Percentiles rank a stretch among this genome's conserved stretches.
Evolutionary conservation across 2,888 invertebrate genomes (phyloP).

Genomic region (Elgonia sp.): DNA sequence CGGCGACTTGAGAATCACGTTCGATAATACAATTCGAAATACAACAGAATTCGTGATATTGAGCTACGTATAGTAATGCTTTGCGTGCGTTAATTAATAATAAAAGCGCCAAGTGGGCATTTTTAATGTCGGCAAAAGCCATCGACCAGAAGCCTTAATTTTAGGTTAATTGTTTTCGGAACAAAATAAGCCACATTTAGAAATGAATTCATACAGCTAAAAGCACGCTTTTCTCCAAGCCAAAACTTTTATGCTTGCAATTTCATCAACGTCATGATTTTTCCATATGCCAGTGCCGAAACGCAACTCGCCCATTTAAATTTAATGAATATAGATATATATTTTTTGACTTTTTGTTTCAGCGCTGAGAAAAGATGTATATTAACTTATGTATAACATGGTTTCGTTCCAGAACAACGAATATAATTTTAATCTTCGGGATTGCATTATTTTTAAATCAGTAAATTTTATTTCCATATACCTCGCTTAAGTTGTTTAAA

Average conservation of each 20-base stretch:
- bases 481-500: no score
- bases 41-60: slow-evolving; percentile 1
- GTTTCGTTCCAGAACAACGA: no score
- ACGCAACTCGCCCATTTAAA: neutral
- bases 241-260: neutral
- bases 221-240: neutral
- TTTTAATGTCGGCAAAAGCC: slow-evolving; percentile 26
- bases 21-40: slow-evolving; percentile 9
- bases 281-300: neutral
- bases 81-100: slow-evolving; percentile 43
- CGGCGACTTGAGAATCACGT: neutral
- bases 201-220: slow-evolving; percentile 37
- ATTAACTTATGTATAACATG: no score
- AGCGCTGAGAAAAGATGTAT: no score
- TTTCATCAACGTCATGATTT: slow-evolving; percentile 6
- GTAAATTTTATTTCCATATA: no score
- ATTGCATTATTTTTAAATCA: no score
- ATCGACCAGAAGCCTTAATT: slow-evolving; percentile 29
- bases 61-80: no score
- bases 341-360: neutral
- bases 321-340: neutral
- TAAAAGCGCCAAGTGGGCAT: slow-evolving; percentile 39
- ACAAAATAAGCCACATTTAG: slow-evolving; percentile 31
- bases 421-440: no score
- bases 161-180: slow-evolving; percentile 44